phyloP scores from a whole-genome alignment of 2,888 invertebrate genomes.

The Stictocephala bisonia region DNA sequence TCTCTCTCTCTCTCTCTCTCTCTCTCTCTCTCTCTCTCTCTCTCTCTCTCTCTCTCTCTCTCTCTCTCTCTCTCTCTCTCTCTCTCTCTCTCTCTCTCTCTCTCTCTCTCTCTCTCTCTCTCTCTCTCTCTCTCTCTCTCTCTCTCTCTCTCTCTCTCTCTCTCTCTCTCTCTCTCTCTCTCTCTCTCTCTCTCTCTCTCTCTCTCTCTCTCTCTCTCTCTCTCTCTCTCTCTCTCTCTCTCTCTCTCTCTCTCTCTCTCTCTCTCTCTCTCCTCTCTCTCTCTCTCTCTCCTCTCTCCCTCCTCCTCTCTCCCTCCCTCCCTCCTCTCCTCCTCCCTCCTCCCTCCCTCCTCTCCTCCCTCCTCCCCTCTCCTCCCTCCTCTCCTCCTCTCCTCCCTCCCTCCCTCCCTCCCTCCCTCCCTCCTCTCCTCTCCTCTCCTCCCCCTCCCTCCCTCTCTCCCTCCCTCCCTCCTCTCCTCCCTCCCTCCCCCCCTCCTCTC shows the following conservation, averaged over 20 bases:
- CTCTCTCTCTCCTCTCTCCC: slow-evolving; percentile 23
- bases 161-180: not conserved
- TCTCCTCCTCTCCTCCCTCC: slow-evolving; percentile 41
- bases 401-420: slow-evolving; percentile 46
- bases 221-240: not conserved
- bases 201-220: slow-evolving; percentile 4
- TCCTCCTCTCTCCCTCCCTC: not conserved
- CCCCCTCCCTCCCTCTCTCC: slow-evolving; percentile 7
- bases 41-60: not conserved
- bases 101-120: not conserved
- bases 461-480: slow-evolving; percentile 9
- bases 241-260: slow-evolving; percentile 32
- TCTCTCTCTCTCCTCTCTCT: slow-evolving; percentile 39
- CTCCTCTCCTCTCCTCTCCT: slow-evolving; percentile 12
- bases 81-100: not conserved
- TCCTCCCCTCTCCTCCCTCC: slow-evolving; percentile 25
- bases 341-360: not conserved
- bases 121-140: not conserved
- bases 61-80: not conserved
- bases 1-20: not conserved
- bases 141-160: not conserved
- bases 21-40: not conserved
- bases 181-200: slow-evolving; percentile 19
- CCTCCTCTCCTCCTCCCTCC: slow-evolving; percentile 40
- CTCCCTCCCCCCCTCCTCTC: not conserved